phyloP scores from a whole-genome alignment of 1,140 invertebrate genomes.

The Neelides sp. region DNA sequence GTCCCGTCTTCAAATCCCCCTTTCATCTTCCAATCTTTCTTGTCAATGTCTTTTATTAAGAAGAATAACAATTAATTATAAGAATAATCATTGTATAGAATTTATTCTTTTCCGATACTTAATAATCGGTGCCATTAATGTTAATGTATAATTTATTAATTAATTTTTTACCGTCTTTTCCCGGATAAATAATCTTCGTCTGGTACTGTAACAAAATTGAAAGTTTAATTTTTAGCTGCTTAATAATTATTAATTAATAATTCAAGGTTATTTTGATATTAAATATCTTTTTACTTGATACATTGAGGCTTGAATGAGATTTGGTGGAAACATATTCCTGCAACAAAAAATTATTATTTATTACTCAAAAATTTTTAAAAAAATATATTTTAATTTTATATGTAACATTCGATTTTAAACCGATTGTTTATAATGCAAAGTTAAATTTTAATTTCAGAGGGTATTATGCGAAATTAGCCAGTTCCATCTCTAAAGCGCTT shows the following conservation, averaged over 20 bases:
- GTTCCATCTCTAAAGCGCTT: too few relatives aligned
- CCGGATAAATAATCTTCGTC: slow-evolving; percentile 40
- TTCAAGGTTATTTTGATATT: slow-evolving; percentile 11
- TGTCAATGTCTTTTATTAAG: too few relatives aligned
- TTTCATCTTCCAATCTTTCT: slow-evolving; percentile 33
- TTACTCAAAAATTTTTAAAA: not conserved
- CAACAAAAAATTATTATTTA: slow-evolving; percentile 33
- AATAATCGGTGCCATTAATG: not conserved
- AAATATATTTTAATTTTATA: not conserved
- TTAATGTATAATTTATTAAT: not conserved
- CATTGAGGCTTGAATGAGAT: slow-evolving; percentile 71
- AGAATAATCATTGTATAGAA: too few relatives aligned
- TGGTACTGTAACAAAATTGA: slow-evolving; percentile 35
- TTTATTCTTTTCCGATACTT: too few relatives aligned
- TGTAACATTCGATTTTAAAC: slow-evolving; percentile 2
- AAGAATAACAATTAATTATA: too few relatives aligned
- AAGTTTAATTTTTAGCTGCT: slow-evolving; percentile 10
- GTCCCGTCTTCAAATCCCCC: slow-evolving; percentile 33
- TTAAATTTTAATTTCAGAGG: too few relatives aligned
- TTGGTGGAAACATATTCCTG: slow-evolving; percentile 85
- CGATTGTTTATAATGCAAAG: slow-evolving; percentile 2
- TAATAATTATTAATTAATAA: slow-evolving; percentile 1
- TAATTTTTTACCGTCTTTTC: slow-evolving; percentile 1
- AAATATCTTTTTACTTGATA: slow-evolving; percentile 44
- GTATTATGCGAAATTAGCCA: too few relatives aligned